Evolutionary conservation across 2,797 vertebrate species (phyloP).

Genomic region (Nyctalus aviator): DNA sequence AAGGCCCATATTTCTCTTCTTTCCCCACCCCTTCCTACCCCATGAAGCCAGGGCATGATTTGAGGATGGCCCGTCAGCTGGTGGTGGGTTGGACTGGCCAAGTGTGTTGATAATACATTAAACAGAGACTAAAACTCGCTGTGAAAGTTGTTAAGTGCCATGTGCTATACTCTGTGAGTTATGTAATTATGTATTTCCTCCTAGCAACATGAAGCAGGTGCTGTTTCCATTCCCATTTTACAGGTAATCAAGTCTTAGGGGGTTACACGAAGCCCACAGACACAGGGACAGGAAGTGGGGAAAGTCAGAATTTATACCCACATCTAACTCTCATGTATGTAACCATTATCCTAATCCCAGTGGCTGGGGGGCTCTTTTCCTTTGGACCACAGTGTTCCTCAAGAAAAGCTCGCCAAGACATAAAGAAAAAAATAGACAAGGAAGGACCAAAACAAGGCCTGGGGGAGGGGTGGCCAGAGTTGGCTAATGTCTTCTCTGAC

Average conservation of each 20-base stretch:
- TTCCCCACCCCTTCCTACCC: neutral
- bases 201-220: neutral
- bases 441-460: neutral
- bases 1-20: neutral
- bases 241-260: neutral
- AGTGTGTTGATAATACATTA: neutral
- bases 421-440: neutral
- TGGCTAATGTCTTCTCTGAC: neutral
- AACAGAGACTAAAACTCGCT: neutral
- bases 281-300: neutral
- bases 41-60: neutral
- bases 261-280: neutral
- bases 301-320: neutral
- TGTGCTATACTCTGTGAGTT: neutral
- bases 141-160: neutral
- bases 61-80: accelerated
- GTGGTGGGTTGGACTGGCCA: neutral
- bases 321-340: neutral
- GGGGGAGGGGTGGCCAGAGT: too few relatives aligned
- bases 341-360: neutral
- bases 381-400: neutral
- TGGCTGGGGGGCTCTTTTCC: neutral
- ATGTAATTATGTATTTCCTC: neutral
- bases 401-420: neutral
- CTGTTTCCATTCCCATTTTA: neutral